Base-by-base conservation (phyloP, 2,888 invertebrate genomes). In the Caenorhabditis becei region DNA sequence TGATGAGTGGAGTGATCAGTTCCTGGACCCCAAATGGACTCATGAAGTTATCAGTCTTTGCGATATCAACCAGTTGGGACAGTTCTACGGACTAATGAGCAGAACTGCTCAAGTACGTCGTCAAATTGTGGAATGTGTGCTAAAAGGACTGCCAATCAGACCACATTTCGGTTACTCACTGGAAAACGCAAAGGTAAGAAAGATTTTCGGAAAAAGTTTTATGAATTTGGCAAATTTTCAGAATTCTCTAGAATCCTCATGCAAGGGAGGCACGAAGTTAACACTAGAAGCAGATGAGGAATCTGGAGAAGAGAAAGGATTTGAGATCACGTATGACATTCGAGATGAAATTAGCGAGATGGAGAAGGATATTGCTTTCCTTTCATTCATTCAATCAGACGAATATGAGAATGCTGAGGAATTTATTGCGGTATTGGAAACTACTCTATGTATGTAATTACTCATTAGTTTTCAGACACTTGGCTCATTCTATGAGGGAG, bases 1-100 rank as follows among this genome's bases (percentile, higher is more conserved):
- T 66, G 89, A 88, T 41, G 88, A 89, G 63, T 89, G 89, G 89
- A 87, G 87, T 44, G 72, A 83, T 11, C 85, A 86, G n/a, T 89
- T 89, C 70, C 75, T 89, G 44, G 89, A 89, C 65, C 89, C 89
- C 1, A 75, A 77, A 20, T 89, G 89, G 89, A 89, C 88, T 1
- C 89, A 89, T 70, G 88, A 89, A 71, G 89, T 89, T 49, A 88
- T 89, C 58, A 77, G 87, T 67, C 69, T 75, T 24, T 66, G 71
- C 47, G 83, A 87, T 47, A n/a, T 87, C 0, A 79, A 75, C 10
- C 85, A 82, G 63, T 83, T 89, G 24, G 82, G 87, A 8, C 87
- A 89, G 58, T 89, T 89, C 83, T 87, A 88, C 63, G 75, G 83
- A 28, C 78, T 89, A 28, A 88, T 89, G 88, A 77, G 78, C 10